Evolutionary conservation across 2,888 invertebrate species (phyloP).

Genomic region (Prenolepis imparis): DNA sequence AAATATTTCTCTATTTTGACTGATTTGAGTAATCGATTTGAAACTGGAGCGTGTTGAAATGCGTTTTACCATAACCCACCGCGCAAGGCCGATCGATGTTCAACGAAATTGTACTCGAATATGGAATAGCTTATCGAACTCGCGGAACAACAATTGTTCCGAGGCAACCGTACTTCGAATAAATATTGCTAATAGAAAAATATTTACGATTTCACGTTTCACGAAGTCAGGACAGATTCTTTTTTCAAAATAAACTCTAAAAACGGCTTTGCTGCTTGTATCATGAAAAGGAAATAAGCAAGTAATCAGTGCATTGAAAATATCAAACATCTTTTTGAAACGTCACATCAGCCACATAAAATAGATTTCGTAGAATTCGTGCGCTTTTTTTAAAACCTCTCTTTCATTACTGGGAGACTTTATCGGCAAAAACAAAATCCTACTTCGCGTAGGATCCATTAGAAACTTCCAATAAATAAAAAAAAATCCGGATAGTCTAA

Average conservation of each 20-base stretch:
- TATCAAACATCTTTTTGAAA: too few species aligned
- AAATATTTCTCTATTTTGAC: background rate
- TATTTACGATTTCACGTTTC: conserved; percentile 42
- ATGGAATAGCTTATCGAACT: conserved; percentile 37
- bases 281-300: background rate
- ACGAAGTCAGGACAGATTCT: conserved; percentile 21
- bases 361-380: background rate
- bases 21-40: background rate
- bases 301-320: background rate
- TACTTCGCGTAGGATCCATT: background rate
- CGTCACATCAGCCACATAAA: background rate
- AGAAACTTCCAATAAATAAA: conserved; percentile 52
- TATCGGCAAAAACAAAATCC: conserved; percentile 3
- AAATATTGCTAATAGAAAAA: conserved; percentile 33
- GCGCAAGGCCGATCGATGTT: background rate
- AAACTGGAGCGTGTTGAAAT: background rate
- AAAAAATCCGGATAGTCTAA: conserved; percentile 52
- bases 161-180: background rate
- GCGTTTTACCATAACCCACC: background rate
- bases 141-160: conserved; percentile 34
- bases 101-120: conserved; percentile 37
- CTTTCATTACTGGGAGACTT: conserved; percentile 13
- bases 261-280: background rate
- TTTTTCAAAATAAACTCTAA: conserved; percentile 28
- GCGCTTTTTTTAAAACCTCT: background rate